Percentiles rank a stretch among this genome's conserved stretches.
Evolutionary conservation across 2,888 invertebrate species (phyloP).

Genomic region (Leucophora obtusa): DNA sequence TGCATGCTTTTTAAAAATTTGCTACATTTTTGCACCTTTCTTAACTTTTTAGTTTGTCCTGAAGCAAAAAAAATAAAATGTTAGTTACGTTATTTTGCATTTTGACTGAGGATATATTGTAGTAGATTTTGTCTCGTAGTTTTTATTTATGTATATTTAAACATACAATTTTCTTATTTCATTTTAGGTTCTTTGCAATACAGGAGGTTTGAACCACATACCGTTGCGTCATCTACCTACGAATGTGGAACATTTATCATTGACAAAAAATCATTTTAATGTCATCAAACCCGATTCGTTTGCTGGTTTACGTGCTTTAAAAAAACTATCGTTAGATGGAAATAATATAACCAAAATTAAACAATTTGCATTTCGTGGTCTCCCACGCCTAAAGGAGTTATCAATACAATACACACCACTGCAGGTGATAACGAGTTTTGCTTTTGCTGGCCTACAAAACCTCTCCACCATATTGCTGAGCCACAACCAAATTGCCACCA

Average conservation of each 20-base stretch:
- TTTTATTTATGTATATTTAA: no score
- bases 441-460: constrained; percentile 92
- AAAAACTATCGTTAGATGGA: constrained; percentile 90
- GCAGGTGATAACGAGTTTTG: constrained; percentile 87
- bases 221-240: constrained; percentile 86
- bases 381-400: constrained; percentile 87
- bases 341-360: constrained; percentile 92
- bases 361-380: constrained; percentile 91
- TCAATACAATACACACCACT: constrained; percentile 93
- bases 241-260: constrained; percentile 89
- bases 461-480: constrained; percentile 85
- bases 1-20: no score
- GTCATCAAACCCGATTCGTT: constrained; percentile 90
- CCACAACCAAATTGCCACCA: constrained; percentile 85
- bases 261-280: constrained; percentile 91
- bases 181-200: constrained; percentile 91
- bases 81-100: no score
- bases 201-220: constrained; percentile 88
- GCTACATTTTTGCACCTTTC: no score
- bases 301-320: constrained; percentile 86
- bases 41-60: no score
- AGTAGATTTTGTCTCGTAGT: no score
- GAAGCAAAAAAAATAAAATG: no score
- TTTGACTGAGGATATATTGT: no score
- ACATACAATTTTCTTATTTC: constrained; percentile 9